Conservation (phyloP, 2,113 vertebrate species). For the Spermophilus dauricus region DNA sequence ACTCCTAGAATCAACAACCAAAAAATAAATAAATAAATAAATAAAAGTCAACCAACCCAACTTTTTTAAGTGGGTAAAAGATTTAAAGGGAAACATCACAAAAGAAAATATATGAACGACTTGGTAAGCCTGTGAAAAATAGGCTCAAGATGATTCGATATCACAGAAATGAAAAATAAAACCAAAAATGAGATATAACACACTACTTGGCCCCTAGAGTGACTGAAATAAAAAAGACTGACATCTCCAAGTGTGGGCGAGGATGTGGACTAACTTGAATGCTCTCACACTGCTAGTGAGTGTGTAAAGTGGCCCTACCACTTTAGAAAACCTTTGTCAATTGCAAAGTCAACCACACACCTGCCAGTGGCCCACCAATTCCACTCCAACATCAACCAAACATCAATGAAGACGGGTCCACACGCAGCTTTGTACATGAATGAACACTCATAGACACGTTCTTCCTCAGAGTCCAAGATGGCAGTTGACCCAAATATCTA, state of each 20-base stretch:
- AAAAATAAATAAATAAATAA: background rate
- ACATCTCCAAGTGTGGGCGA: no score
- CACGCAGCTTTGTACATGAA: fast-evolving
- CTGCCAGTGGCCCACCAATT: background rate
- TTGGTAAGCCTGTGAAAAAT: background rate
- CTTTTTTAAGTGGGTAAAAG: background rate
- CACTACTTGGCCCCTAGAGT: fast-evolving
- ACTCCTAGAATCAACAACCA: background rate
- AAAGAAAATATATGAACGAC: background rate
- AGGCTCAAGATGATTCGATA: background rate
- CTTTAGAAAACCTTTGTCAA: background rate
- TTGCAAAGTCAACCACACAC: background rate
- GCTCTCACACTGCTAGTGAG: fast-evolving
- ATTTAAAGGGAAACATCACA: background rate
- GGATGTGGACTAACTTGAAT: background rate
- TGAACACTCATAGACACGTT: background rate
- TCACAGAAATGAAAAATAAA: background rate
- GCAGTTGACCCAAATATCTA: background rate
- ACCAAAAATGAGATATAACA: background rate
- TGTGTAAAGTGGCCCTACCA: background rate
- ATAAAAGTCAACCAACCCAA: background rate
- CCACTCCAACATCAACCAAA: background rate
- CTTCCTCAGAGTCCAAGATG: background rate
- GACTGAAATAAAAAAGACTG: background rate
- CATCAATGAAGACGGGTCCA: background rate